Evolutionary conservation across 2,797 vertebrate species (phyloP), one percentile per base, ranked within the genome.

Genomic region (Hylomyscus alleni): DNA sequence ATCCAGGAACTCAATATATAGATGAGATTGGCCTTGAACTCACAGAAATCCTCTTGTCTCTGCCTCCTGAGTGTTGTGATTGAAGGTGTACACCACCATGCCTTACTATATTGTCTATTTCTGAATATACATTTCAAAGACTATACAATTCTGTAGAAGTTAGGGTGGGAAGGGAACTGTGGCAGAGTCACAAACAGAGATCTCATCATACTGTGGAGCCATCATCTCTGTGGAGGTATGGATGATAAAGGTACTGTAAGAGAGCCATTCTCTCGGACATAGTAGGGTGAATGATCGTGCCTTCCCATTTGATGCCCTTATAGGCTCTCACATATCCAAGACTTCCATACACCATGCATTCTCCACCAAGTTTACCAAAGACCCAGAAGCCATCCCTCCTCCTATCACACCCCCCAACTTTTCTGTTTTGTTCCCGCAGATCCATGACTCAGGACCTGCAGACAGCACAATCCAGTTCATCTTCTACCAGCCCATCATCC

Each of bases 401-500:
- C 24, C 67, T 24, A 62, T 3, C 85, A n/a, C 77, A 15, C 19
- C 44, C 73, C 73, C 84, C 92, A 60, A 75, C 84, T 95, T 92
- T 52, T 15, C 1, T 95, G 34, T 97, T 56, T 40, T 98, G 40
- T 98, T 97, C n/a, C 96, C 96, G 40, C 97, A 99, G 99, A 99
- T 99, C 31, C 98, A 69, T 95, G 99, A 99, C 81, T 90, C 83
- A 24, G 98, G 98, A 87, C 98, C 98, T 52, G 97, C 98, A 0
- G 99, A 99, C 97, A 99, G 99, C 40, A 98, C 99, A 20, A 98
- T 99, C 73, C 99, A 99, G 98, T 99, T 99, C 98, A 99, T 99
- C 96, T 99, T 99, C 98, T 99, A 99, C 95, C 99, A 99, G 97
- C 99, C 99, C 34, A 99, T 99, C 95, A 98, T 99, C 98, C 99